phyloP scores from a whole-genome alignment of 2,113 vertebrate genomes.

The Pongo pygmaeus region DNA sequence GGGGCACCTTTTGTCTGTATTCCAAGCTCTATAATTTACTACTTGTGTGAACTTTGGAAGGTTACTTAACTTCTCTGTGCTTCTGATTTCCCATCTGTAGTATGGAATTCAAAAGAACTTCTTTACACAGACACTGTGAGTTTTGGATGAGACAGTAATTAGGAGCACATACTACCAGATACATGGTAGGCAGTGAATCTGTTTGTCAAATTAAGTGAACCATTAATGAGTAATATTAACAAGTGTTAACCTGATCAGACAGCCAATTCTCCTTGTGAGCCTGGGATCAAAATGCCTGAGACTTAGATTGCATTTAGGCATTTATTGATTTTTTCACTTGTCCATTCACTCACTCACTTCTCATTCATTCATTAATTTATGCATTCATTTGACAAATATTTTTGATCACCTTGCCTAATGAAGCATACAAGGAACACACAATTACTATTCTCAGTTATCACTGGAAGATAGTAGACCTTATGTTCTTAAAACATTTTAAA shows the following conservation, averaged over 20 bases:
- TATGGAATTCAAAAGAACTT: not conserved
- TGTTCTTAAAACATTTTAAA: constrained; percentile 28
- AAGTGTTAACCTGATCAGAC: not conserved
- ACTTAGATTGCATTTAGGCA: not conserved
- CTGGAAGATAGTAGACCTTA: not conserved
- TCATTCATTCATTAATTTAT: not conserved
- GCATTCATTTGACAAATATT: constrained; percentile 12
- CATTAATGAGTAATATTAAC: not conserved
- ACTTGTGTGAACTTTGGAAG: not conserved
- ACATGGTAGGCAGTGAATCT: not conserved
- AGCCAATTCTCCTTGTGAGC: not conserved
- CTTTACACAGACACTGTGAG: not conserved
- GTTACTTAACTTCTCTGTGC: not conserved
- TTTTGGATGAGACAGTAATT: not conserved
- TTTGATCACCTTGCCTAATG: not conserved
- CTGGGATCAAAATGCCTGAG: not conserved
- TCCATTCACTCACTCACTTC: not conserved
- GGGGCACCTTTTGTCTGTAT: not conserved
- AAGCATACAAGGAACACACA: not conserved
- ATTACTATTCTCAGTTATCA: not conserved
- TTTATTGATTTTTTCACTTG: not conserved
- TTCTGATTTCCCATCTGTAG: not conserved
- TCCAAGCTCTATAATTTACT: not conserved
- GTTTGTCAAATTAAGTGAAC: not conserved
- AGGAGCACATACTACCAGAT: not conserved